Base-by-base conservation (phyloP, 2,888 invertebrate genomes). In the Caenorhabditis sp. region DNA sequence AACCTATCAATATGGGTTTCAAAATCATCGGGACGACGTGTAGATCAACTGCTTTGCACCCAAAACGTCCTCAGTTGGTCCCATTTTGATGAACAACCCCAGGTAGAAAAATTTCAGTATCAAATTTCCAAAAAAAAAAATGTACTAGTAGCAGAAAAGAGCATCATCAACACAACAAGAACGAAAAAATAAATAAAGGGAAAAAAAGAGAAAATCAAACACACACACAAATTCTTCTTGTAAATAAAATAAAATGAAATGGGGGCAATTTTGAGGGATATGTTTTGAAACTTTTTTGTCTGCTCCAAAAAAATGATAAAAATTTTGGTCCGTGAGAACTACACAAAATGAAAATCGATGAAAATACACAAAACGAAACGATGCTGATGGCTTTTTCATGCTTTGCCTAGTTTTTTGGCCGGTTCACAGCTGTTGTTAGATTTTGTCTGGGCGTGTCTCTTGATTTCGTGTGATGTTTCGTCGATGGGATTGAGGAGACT, bases 201-300 rank as follows among this genome's bases (percentile, higher is more conserved):
- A 64, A 62, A 53, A 53, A 70, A 61, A 64, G 7, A 70, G 65
- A 26, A 65, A 53, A 65, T 70, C 70, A 14, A 70, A 65, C 5
- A 65, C 65, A 5, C 61, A 65, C 53, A 59, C 25, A 61, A 64
- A 61, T 31, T 38, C 43, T 12, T 10, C 12, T 36, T 17, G 14
- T 61, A 31, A 43, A 43, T 17, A 43, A 43, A 43, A 43, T 36
- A 36, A 36, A 36, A 36, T 36, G 36, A 36, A 36, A 36, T 36
- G 14, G 12, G 17, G 12, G 43, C 43, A 43, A 43, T 8, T 8
- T 8, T 8, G 14, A 43, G 43, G 17, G 43, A 52, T 52, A n/a
- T 61, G 21, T 50, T 50, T 38, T 62, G 59, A 23, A 21, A 43
- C 43, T n/a, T 61, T n/a, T 17, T 49, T 49, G 26, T 56, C 26